Evolutionary conservation across 23 tunicate species (phyloP).

Genomic region (Diplosoma virens): DNA sequence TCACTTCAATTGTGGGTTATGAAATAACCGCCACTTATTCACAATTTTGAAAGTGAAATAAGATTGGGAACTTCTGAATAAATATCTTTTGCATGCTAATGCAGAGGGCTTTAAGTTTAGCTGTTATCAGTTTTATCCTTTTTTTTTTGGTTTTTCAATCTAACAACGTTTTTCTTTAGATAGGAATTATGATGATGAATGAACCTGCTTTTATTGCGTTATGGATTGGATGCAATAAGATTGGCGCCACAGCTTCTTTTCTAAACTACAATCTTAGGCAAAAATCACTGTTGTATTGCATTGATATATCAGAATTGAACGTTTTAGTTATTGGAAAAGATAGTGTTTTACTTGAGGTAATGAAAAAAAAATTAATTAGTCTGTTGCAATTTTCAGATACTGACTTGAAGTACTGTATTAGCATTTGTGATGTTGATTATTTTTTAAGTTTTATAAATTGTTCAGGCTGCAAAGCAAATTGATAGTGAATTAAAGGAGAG

Average conservation of each 20-base stretch:
- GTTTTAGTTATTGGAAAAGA: slow-evolving; percentile 56
- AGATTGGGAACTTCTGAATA: too few relatives aligned
- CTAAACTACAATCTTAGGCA: slow-evolving; percentile 58
- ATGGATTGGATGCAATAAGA: slow-evolving; percentile 53
- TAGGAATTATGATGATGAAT: slow-evolving; percentile 75
- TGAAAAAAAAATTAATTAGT: too few relatives aligned
- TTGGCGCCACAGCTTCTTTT: slow-evolving; percentile 63
- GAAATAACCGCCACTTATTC: too few relatives aligned
- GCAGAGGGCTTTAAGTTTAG: too few relatives aligned
- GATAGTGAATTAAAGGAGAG: slow-evolving; percentile 38
- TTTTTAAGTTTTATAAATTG: neutral
- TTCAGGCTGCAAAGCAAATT: slow-evolving; percentile 54
- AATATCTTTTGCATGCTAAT: too few relatives aligned
- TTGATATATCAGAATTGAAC: slow-evolving; percentile 65
- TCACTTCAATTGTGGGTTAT: too few relatives aligned
- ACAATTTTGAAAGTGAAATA: too few relatives aligned
- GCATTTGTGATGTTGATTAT: neutral
- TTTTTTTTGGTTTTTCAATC: neutral
- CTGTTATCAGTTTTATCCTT: too few relatives aligned
- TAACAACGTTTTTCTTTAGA: slow-evolving; percentile 4
- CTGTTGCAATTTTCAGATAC: neutral
- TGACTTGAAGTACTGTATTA: neutral
- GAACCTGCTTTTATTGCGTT: slow-evolving; percentile 71
- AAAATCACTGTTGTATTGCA: slow-evolving; percentile 81
- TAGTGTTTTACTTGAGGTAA: slow-evolving; percentile 33